Evolutionary conservation across 2,888 invertebrate genomes (phyloP).

Genomic region (Ceramica pisi): DNA sequence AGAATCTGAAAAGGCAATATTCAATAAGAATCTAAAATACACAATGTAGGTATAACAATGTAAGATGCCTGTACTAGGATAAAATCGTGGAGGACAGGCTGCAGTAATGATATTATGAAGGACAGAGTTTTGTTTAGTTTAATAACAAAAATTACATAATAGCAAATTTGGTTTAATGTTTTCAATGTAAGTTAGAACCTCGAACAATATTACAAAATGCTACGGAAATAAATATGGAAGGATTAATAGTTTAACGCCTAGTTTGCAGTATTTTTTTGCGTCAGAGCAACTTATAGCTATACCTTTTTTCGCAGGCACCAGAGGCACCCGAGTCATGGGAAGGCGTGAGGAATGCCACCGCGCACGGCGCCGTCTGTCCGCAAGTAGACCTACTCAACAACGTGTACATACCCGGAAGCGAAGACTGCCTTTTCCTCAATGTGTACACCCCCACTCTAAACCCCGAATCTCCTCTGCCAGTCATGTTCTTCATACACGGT

Average conservation of each 20-base stretch:
- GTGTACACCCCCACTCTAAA: slow-evolving; percentile 37
- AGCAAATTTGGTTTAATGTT: too few relatives aligned
- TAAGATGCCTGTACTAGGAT: too few relatives aligned
- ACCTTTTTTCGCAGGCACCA: slow-evolving; percentile 28
- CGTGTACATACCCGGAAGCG: slow-evolving; percentile 52
- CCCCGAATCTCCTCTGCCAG: slow-evolving; percentile 64
- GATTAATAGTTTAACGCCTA: not conserved
- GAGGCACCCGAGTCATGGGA: slow-evolving; percentile 38
- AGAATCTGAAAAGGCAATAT: too few relatives aligned
- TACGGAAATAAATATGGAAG: too few relatives aligned
- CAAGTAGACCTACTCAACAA: slow-evolving; percentile 32
- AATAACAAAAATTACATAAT: too few relatives aligned
- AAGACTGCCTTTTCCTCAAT: slow-evolving; percentile 66
- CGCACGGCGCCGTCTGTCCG: slow-evolving; percentile 33
- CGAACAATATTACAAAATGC: too few relatives aligned
- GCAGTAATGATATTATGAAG: too few relatives aligned
- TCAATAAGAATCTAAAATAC: too few relatives aligned
- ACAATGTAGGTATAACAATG: too few relatives aligned
- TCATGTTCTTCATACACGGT: slow-evolving; percentile 81
- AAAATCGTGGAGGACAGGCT: too few relatives aligned
- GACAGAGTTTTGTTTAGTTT: too few relatives aligned
- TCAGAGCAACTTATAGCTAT: not conserved
- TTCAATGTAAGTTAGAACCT: too few relatives aligned
- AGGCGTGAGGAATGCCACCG: slow-evolving; percentile 28
- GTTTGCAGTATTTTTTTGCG: not conserved